phyloP scores from a whole-genome alignment of 2,797 vertebrate species.

The Notamacropus eugenii region DNA sequence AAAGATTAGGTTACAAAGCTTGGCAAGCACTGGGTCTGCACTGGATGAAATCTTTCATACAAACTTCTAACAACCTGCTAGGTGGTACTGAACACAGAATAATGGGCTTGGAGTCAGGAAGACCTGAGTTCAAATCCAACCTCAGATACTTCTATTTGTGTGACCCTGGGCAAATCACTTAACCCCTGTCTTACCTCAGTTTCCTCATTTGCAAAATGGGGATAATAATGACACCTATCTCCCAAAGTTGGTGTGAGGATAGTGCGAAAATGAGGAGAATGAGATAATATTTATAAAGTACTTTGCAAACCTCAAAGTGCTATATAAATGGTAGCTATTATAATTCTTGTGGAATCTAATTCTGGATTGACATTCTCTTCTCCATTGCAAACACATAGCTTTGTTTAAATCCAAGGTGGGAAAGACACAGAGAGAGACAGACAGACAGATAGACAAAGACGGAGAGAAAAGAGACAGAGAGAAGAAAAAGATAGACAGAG shows the following conservation, averaged over 20 bases:
- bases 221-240: not conserved
- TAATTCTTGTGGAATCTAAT: not conserved
- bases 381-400: not conserved
- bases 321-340: not conserved
- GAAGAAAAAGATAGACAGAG: not conserved
- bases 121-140: not conserved
- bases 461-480: not conserved
- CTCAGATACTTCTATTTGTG: not conserved
- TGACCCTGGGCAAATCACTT: not conserved
- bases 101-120: not conserved
- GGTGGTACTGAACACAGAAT: not conserved
- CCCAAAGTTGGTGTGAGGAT: not conserved
- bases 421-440: not conserved
- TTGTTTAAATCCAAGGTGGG: not conserved
- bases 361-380: not conserved
- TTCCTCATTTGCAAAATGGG: not conserved
- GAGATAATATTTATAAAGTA: not conserved
- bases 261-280: too few species aligned
- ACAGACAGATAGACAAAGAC: not conserved
- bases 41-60: not conserved
- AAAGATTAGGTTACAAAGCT: not conserved
- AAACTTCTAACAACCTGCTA: not conserved
- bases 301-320: not conserved
- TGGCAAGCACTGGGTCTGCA: not conserved
- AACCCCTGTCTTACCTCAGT: not conserved